phyloP scores from a whole-genome alignment of 2,113 vertebrate genomes.

The Muntiacus muntjak region DNA sequence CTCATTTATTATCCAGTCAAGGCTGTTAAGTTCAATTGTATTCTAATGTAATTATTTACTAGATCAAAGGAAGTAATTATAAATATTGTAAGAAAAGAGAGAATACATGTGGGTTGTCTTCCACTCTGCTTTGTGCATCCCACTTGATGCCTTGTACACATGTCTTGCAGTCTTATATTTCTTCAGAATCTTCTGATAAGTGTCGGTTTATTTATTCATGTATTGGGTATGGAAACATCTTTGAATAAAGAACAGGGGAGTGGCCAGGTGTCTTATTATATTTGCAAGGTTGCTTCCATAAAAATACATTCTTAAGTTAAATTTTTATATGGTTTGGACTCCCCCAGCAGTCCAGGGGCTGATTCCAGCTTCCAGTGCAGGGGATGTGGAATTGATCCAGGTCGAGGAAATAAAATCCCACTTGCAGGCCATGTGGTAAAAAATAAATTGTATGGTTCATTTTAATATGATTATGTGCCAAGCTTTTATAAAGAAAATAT shows the following conservation, averaged over 20 bases:
- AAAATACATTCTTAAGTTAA: not conserved
- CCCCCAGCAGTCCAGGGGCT: not conserved
- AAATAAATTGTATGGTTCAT: not conserved
- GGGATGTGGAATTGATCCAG: not conserved
- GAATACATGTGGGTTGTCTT: not conserved
- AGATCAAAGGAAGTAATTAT: not conserved
- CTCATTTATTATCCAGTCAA: not conserved
- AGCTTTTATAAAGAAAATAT: not conserved
- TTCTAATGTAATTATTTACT: not conserved
- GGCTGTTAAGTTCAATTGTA: not conserved
- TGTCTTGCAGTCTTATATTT: not conserved
- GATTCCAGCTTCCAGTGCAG: not conserved
- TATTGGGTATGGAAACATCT: not conserved
- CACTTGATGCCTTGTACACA: not conserved
- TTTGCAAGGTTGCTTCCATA: not conserved
- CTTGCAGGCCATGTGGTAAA: not conserved
- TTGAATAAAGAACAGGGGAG: not conserved
- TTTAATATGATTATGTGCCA: not conserved
- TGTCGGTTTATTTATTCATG: not conserved
- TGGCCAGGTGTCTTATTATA: rapidly evolving
- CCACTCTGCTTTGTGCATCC: not conserved
- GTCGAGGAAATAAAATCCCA: not conserved
- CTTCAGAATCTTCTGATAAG: not conserved
- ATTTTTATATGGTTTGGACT: not conserved
- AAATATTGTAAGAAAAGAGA: not conserved